phyloP scores from a whole-genome alignment of 2,888 invertebrate species.

The Lutraria lutraria region DNA sequence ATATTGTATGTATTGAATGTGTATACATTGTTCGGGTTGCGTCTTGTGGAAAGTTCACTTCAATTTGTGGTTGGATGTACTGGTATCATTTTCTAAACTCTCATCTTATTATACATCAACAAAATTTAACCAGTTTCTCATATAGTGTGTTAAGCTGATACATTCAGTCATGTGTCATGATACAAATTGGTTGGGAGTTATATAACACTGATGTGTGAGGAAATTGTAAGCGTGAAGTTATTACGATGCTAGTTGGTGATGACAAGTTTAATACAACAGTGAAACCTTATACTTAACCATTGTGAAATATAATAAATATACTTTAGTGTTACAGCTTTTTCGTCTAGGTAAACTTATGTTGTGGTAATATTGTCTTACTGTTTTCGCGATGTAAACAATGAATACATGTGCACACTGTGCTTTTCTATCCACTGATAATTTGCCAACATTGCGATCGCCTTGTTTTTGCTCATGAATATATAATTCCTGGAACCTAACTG shows the following conservation, averaged over 20 bases:
- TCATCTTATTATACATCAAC: not conserved
- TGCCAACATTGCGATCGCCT: not conserved
- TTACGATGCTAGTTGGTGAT: too few relatives aligned
- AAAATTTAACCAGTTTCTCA: not conserved
- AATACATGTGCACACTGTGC: not conserved
- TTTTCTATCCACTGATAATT: constrained; percentile 1
- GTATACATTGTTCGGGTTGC: too few relatives aligned
- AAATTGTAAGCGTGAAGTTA: too few relatives aligned
- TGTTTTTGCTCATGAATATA: not conserved
- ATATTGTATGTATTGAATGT: too few relatives aligned
- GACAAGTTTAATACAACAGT: not conserved
- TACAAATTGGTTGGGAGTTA: not conserved
- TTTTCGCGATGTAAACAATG: constrained; percentile 1
- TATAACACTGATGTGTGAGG: too few relatives aligned
- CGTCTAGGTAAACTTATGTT: not conserved
- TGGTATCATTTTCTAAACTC: not conserved
- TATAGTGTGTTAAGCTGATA: not conserved
- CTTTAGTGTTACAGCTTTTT: not conserved
- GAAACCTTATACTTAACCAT: not conserved
- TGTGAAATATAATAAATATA: not conserved
- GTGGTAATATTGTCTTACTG: not conserved
- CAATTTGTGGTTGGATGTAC: not conserved
- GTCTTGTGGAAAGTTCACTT: too few relatives aligned
- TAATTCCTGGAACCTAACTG: not conserved
- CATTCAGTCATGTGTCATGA: not conserved